Conservation (phyloP, 35 echinoderm and acorn worm species). For the Holothuria glaberrima region DNA sequence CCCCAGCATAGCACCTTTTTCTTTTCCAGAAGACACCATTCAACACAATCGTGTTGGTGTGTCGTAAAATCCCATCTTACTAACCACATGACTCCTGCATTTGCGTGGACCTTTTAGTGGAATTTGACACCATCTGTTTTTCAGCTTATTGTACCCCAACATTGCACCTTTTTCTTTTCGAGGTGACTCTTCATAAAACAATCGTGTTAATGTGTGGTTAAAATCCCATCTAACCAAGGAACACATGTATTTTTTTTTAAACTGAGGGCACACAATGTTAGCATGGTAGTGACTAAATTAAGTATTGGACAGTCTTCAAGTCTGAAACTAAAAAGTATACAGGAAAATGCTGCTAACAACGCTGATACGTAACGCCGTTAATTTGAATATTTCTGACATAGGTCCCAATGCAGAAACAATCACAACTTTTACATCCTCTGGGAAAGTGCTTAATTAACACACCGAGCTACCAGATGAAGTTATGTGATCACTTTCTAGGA, state of each 20-base stretch:
- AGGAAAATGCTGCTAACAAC: not conserved
- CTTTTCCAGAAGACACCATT: too few species aligned
- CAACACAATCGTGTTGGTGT: too few species aligned
- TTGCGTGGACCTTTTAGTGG: too few species aligned
- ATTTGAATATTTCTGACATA: not conserved
- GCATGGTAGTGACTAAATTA: not conserved
- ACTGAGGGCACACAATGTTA: not conserved
- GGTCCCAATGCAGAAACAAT: not conserved
- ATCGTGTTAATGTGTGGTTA: too few species aligned
- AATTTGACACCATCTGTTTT: too few species aligned
- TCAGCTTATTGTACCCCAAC: too few species aligned
- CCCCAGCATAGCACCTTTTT: too few species aligned
- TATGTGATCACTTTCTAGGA: conserved; percentile 1
- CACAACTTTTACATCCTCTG: conserved; percentile 8
- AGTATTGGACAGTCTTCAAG: not conserved
- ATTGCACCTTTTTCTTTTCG: too few species aligned
- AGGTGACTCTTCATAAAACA: too few species aligned
- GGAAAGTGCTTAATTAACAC: not conserved
- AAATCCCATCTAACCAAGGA: too few species aligned
- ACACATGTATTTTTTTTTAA: not conserved
- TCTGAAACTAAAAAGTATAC: conserved; percentile 15
- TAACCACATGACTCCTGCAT: too few species aligned
- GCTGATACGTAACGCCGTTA: not conserved
- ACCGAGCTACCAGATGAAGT: not conserved
- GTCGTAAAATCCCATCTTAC: too few species aligned